phyloP scores from a whole-genome alignment of 2,797 vertebrate genomes.

The Centroberyx gerrardi region DNA sequence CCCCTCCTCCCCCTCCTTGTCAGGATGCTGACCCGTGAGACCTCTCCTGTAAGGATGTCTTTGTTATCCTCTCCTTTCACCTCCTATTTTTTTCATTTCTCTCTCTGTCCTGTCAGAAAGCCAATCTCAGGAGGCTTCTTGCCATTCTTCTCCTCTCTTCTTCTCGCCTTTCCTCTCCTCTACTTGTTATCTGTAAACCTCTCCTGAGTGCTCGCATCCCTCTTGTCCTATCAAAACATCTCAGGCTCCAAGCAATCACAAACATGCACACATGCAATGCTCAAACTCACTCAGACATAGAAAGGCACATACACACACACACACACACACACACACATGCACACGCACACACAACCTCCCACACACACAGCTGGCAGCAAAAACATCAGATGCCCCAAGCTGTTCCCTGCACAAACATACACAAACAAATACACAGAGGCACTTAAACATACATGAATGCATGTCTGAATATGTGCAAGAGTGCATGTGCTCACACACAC shows the following conservation, averaged over 20 bases:
- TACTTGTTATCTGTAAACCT: slow-evolving; percentile 11
- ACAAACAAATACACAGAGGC: not conserved
- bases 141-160: not conserved
- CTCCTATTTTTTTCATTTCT: not conserved
- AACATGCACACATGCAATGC: not conserved
- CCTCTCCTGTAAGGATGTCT: slow-evolving; percentile 23
- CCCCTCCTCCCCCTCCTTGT: slow-evolving; percentile 15
- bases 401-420: not conserved
- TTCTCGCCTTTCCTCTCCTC: not conserved
- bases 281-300: not conserved
- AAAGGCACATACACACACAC: not conserved
- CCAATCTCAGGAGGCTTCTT: slow-evolving; percentile 29
- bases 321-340: not conserved
- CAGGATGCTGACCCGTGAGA: slow-evolving; percentile 24
- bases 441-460: no score
- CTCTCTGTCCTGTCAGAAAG: slow-evolving; percentile 31
- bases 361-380: not conserved
- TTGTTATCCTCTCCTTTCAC: slow-evolving; percentile 36
- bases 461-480: no score
- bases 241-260: slow-evolving; percentile 3
- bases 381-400: no score
- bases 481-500: no score
- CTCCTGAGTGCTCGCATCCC: slow-evolving; percentile 4
- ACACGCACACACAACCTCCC: not conserved
- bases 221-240: slow-evolving; percentile 13